Conservation (phyloP, 2,888 invertebrate genomes). For the Drosophila imparisetae region DNA sequence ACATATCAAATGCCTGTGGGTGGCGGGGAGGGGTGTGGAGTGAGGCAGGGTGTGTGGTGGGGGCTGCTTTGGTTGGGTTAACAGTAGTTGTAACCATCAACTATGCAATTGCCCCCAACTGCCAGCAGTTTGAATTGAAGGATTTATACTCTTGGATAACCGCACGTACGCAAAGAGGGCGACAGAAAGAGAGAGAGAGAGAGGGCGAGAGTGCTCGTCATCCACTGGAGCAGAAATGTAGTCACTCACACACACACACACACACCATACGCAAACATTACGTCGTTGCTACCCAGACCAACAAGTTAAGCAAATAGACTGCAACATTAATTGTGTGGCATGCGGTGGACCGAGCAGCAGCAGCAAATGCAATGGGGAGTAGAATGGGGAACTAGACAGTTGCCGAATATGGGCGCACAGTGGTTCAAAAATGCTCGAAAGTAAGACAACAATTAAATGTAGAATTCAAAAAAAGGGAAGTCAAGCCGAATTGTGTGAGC, state of each 20-base stretch:
- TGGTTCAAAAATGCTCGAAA: neutral
- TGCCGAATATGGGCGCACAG: neutral
- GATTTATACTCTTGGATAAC: slow-evolving; percentile 77
- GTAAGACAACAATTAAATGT: neutral
- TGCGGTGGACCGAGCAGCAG: slow-evolving; percentile 45
- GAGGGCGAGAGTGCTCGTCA: slow-evolving; percentile 1
- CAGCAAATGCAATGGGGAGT: neutral
- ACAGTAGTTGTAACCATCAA: slow-evolving; percentile 1
- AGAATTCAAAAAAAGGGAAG: neutral
- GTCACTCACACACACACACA: slow-evolving; percentile 19
- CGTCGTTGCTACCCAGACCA: slow-evolving; percentile 45
- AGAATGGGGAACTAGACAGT: neutral
- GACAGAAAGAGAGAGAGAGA: neutral
- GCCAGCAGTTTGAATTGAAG: slow-evolving; percentile 59
- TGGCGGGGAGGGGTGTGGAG: neutral
- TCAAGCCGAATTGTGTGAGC: neutral
- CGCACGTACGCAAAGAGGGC: slow-evolving; percentile 60
- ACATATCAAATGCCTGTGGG: slow-evolving; percentile 62
- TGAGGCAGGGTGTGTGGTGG: neutral
- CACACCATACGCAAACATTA: slow-evolving; percentile 23
- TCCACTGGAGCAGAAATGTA: slow-evolving; percentile 62
- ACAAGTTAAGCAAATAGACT: slow-evolving; percentile 82
- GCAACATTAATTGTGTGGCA: slow-evolving; percentile 81
- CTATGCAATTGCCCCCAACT: slow-evolving; percentile 23
- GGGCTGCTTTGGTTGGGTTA: neutral